A percentile compares a stretch with the other conserved stretches of the same genome.
Conservation (phyloP, 2,888 invertebrate genomes). For the Deladenus siricidicola region DNA sequence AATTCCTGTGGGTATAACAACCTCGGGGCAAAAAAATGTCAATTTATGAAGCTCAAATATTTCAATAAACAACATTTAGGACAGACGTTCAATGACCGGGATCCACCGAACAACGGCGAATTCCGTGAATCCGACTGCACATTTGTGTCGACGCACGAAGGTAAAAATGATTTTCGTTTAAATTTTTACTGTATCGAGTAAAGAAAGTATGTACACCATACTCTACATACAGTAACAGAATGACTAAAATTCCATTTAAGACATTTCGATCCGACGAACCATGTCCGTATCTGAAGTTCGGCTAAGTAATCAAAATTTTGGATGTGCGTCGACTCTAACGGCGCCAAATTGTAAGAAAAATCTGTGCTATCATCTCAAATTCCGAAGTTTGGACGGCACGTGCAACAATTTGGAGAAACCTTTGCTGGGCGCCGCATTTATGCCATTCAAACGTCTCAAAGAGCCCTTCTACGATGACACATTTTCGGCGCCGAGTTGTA, state of each 20-base stretch:
- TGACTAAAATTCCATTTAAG: conserved; percentile 5
- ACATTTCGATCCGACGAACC: conserved; percentile 32
- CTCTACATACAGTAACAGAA: background rate
- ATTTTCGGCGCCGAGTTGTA: conserved; percentile 49
- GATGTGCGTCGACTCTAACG: conserved; percentile 45
- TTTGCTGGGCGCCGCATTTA: conserved; percentile 50
- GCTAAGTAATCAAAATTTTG: conserved; percentile 47
- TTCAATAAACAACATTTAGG: no score
- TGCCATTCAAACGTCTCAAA: conserved; percentile 44
- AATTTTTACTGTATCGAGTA: background rate
- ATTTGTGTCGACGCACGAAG: conserved; percentile 50
- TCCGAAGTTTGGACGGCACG: conserved; percentile 49
- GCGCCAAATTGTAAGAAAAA: conserved; percentile 44
- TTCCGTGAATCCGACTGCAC: conserved; percentile 48
- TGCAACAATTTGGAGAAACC: conserved; percentile 51
- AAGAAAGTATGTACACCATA: background rate
- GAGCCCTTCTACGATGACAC: conserved; percentile 51
- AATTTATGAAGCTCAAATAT: no score
- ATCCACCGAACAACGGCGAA: conserved; percentile 33
- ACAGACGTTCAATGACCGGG: conserved; percentile 28
- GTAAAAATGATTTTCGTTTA: conserved; percentile 19
- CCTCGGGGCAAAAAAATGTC: no score
- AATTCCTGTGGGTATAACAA: no score
- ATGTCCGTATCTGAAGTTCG: conserved; percentile 49
- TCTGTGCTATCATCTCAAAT: conserved; percentile 49